Base-by-base conservation (phyloP, 2,888 invertebrate genomes). In the Rhabditophanes sp. region DNA sequence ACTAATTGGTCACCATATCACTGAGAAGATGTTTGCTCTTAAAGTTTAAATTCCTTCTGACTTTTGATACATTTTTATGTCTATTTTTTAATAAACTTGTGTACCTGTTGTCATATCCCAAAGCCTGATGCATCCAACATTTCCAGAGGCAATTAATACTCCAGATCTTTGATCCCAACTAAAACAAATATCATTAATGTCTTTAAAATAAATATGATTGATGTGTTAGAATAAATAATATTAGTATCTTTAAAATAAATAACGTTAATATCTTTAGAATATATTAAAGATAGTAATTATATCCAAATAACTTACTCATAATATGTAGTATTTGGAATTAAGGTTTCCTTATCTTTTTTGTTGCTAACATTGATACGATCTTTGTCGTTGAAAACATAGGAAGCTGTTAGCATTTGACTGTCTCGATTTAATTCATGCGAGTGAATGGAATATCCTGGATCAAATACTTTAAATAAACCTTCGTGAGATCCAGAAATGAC, bases 101-200 rank as follows among this genome's bases (percentile, higher is more conserved):
- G 32, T 35, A 24, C 46, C 47, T 35, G 61, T 60, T n/a, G 44
- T 49, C 6, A 48, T 56, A 37, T 61, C 60, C 60, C 60, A 60
- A 7, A 61, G 37, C 1, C 60, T 48, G 15, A 53, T 40, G 15
- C 44, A 30, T 14, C 44, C 35, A 4, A 50, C 47, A 30, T 55
- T 55, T 19, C 60, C 60, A 1, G 50, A 44, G 28, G 50, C 50
- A 4, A 55, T 28, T 1, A 60, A 36, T 6, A 41, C 41, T 8
- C 60, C 60, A 19, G 39, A 41, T 20, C 35, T 32, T 37, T 60
- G 60, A 27, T 50, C 45, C 60, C 60, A 60, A 18, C 59, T 59
- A 37, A 24, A 53, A 33, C 20, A 7, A 16, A 15, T 5, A n/a
- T n/a, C n/a, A n/a, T n/a, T n/a, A n/a, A n/a, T n/a, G n/a, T n/a